phyloP scores from a whole-genome alignment of 2,113 vertebrate species.

The Pipa parva region DNA sequence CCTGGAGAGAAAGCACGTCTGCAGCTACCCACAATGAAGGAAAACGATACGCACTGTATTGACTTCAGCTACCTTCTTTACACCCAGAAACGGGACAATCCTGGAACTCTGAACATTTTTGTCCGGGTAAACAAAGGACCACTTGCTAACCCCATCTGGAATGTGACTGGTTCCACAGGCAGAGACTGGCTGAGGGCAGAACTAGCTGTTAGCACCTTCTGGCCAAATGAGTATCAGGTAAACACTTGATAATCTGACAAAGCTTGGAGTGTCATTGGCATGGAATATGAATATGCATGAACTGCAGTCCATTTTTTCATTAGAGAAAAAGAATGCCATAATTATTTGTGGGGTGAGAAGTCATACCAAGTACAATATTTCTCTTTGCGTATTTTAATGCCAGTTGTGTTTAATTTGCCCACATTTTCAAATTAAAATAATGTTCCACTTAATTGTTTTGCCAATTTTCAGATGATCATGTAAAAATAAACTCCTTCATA shows the following conservation, averaged over 20 bases:
- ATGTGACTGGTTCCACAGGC: conserved; percentile 86
- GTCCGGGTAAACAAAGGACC: conserved; percentile 95
- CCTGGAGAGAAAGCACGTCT: conserved; percentile 87
- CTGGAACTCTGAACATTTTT: conserved; percentile 86
- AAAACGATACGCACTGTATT: conserved; percentile 96
- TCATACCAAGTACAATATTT: no score
- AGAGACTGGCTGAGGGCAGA: conserved; percentile 79
- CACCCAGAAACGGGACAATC: conserved; percentile 77
- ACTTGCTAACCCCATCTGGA: conserved; percentile 95
- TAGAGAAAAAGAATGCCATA: no score
- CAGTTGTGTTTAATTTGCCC: no score
- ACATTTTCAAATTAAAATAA: no score
- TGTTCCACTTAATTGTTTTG: no score
- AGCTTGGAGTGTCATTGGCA: no score
- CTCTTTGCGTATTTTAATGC: no score
- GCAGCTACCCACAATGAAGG: conserved; percentile 94
- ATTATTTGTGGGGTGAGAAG: no score
- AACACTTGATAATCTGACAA: conserved; percentile 41
- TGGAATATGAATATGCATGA: conserved; percentile 36
- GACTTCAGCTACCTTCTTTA: conserved; percentile 94
- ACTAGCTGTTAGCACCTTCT: conserved; percentile 96
- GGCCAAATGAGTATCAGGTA: conserved; percentile 99
- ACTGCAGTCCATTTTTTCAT: conserved; percentile 47
- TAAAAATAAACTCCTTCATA: no score
- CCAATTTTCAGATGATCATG: no score